Evolutionary conservation across 92 coral and sea anemone genomes (phyloP), one percentile per base, ranked within the genome.

Genomic region (Parazoanthus atlanticus): DNA sequence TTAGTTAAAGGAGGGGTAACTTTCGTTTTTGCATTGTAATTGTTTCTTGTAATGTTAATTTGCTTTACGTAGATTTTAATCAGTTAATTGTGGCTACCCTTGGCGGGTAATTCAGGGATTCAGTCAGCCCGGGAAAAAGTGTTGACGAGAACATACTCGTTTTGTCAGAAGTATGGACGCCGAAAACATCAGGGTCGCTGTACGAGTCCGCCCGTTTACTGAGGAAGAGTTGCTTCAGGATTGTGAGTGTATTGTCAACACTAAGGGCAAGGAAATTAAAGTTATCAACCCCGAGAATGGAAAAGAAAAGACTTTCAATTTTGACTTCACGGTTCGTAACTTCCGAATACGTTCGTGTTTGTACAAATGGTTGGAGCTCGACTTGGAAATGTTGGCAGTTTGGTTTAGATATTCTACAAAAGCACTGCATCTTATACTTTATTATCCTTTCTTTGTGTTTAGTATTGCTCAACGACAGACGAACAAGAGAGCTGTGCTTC

Each of bases 311-410:
- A 81, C 90, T 47, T 97, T 97, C 89, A 94, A 89, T 76, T 94
- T 97, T 76, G 99, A 97, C 89, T 86, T 88, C 88, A 90, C 94
- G 92, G 99, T 97, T 91, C 84, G 98, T 89, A 33, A 32, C 84
- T 12, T 2, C 3, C 41, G 29, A 28, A 29, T 30, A 82, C 76
- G 61, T 49, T 28, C 25, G 67, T 67, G 67, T 78, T 80, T 80
- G 91, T 49, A 67, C 93, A 87, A 82, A 47, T 56, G 54, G 79
- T 74, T 67, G 47, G 89, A 29, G 71, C 54, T 77, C 77, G 28
- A 52, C 76, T 43, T 84, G 81, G 69, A 41, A 84, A 46, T 84
- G 87, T 84, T 84, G 49, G 65, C 87, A 65, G 58, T 43, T 84
- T 67, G 87, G 87, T 40, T 70, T 8, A 26, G 58, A 71, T 74